Base-by-base conservation (phyloP, 2,888 invertebrate genomes). In the Agonum fuliginosum region DNA sequence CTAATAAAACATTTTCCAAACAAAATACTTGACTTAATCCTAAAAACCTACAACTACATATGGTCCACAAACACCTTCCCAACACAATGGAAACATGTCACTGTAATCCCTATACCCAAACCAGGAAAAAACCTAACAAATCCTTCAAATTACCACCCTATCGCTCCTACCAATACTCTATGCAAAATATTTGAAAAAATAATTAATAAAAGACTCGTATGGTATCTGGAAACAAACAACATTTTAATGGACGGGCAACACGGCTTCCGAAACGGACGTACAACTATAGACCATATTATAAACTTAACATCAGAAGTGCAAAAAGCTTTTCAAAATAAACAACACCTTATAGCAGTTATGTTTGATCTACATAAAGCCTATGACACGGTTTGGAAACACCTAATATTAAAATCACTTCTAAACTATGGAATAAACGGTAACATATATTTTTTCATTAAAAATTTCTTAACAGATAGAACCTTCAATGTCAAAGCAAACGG, bases 271-370 rank as follows among this genome's bases (percentile, higher is more conserved):
- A 19, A 19, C 1, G 65, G 37, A 1, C 14, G 10, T 6, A 34
- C 37, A 10, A 65, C 54, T n/a, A 43, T n/a, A 3, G 54, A 54
- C 22, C 54, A 54, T 10, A 54, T 54, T 1, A 22, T 54, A 54
- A 1, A 22, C 19, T 17, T 54, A 54, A 54, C 54, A 10, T 14
- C 54, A 22, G 67, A 67, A 67, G 41, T 67, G 8, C 34, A 41
- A n/a, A 67, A 67, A 34, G 10, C 34, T 8, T 67, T 67, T 20
- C n/a, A 27, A 20, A 27, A 67, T 8, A 67, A 67, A 67, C 67
- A 67, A 34, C 67, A 67, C 17, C 19, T 67, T 1, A 19, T 67
- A 6, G 67, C 67, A 2, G 41, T 67, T 30, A 3, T 67, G 5
- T 67, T 67, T 19, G 67, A 58, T 20, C 10, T 58, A 17, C 27